Base-by-base conservation (phyloP, 2,888 invertebrate species). In the Allygus modestus region DNA sequence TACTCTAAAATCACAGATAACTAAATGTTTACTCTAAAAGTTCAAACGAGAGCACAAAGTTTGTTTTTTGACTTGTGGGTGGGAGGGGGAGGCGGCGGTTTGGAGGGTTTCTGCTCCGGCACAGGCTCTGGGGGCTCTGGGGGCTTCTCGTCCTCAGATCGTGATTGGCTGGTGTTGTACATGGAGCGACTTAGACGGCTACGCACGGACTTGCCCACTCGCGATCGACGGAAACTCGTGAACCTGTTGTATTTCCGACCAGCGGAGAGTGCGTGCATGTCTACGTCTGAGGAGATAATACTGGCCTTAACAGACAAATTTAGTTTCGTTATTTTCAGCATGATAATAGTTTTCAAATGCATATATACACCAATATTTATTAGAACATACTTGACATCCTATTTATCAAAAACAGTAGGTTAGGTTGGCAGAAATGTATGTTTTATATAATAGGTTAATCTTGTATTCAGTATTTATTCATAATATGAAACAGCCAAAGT, bases 161-260 rank as follows among this genome's bases (percentile, higher is more conserved):
- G 86, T 37, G 85, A 83, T 4, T 86, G 87, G 84, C 89, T 90
- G 23, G 90, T 89, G 7, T 90, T 89, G 88, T 93, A 92, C 46
- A 93, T 89, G 0, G 93, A 92, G 87, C 92, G 91, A 81, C 92
- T 92, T 58, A 93, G 89, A 85, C 92, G 91, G 54, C 91, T 91
- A 31, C 92, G 90, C 26, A 93, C 92, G 0, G 91, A 92, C 88
- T 92, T 93, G 81, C 92, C 91, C 0, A 92, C 92, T 9, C 92
- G 85, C 0, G 87, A 87, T n/a, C 88, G 85, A 41, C 88, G 87
- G 41, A 88, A 87, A 69, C 88, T 88, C 12, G 88, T 86, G 84
- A 89, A 88, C 79, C 88, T 88, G 43, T 77, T 46, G 51, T 28
- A 77, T 41, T 77, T 77, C 1, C 77, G 77, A n/a, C 51, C 46